These are phyloP conservation scores for Lithosia quadra DNA, from an alignment of 2,888 invertebrate species.

Conservation along the genomic window DNA sequence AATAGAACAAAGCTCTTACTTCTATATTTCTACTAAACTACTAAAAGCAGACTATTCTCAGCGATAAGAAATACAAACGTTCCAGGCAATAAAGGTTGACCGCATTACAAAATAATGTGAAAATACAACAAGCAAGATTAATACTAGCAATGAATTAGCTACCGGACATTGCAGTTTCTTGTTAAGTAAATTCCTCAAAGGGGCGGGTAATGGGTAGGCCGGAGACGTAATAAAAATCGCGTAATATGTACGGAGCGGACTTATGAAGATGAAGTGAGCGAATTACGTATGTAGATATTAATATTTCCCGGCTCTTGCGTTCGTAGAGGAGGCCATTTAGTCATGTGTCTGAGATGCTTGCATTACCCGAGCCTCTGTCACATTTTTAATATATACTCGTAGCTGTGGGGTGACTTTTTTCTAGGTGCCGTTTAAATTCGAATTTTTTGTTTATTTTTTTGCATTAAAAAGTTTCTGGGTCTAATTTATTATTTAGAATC, in stretches of 20 bases:
- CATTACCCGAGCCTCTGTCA: conserved; percentile 43
- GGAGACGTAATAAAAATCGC: conserved; percentile 70
- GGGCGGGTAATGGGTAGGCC: conserved; percentile 48
- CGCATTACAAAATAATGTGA: conserved; percentile 61
- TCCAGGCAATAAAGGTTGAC: conserved; percentile 35
- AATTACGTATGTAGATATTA: conserved; percentile 73
- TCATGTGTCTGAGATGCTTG: conserved; percentile 40
- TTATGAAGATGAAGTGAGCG: conserved; percentile 71
- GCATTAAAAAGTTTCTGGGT: background rate
- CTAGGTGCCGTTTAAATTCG: background rate
- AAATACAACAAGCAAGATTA: conserved; percentile 73
- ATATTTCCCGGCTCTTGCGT: conserved; percentile 58
- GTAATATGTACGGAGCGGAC: conserved; percentile 63
- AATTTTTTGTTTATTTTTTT: background rate
- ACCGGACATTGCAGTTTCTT: conserved; percentile 79
- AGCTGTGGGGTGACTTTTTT: conserved; percentile 16
- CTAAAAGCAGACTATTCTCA: background rate
- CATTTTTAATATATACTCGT: conserved; percentile 30
- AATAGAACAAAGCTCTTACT: background rate
- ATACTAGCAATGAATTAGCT: conserved; percentile 76
- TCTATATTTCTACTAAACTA: background rate
- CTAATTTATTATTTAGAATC: background rate
- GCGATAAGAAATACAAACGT: conserved; percentile 20
- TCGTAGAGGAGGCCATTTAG: conserved; percentile 52
- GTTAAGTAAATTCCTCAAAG: conserved; percentile 73